Percentiles rank a stretch among this genome's conserved stretches.
Evolutionary conservation across 2,888 invertebrate genomes (phyloP).

Genomic region (Agriopis leucophaearia): DNA sequence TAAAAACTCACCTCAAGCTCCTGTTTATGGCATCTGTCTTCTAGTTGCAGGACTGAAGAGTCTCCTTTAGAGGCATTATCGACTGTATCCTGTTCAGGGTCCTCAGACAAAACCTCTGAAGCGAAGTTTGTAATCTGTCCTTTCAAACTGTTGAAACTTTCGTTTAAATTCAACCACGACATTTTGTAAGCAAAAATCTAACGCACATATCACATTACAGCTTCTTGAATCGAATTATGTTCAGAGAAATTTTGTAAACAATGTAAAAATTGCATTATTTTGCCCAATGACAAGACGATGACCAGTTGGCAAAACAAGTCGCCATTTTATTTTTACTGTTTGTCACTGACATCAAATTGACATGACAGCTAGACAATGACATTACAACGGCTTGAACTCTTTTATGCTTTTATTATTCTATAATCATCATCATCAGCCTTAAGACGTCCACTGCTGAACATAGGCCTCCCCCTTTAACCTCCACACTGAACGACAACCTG

Average conservation of each 20-base stretch:
- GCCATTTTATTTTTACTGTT: slow-evolving; percentile 47
- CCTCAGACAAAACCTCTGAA: slow-evolving; percentile 94
- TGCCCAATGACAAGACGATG: slow-evolving; percentile 76
- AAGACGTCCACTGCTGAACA: no score
- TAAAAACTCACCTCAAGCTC: slow-evolving; percentile 86
- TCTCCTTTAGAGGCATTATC: slow-evolving; percentile 56
- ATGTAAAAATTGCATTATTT: slow-evolving; percentile 82
- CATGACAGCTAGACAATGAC: neutral
- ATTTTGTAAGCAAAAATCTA: slow-evolving; percentile 69
- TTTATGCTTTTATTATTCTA: no score
- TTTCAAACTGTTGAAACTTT: slow-evolving; percentile 90
- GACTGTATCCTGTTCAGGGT: slow-evolving; percentile 81
- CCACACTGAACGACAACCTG: no score
- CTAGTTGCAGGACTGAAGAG: slow-evolving; percentile 79
- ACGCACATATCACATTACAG: slow-evolving; percentile 69
- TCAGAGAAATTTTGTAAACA: slow-evolving; percentile 70
- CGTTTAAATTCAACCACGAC: slow-evolving; percentile 90
- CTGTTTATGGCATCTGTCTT: slow-evolving; percentile 85
- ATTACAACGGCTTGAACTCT: no score
- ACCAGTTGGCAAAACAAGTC: slow-evolving; percentile 85
- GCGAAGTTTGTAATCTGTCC: slow-evolving; percentile 96
- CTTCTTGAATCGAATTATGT: slow-evolving; percentile 56
- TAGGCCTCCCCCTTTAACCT: no score
- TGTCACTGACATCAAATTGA: slow-evolving; percentile 25
- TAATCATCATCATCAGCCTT: no score